Evolutionary conservation across 2,888 invertebrate species (phyloP), one percentile per base, ranked within the genome.

Genomic region (Hypselothyrea guttata): DNA sequence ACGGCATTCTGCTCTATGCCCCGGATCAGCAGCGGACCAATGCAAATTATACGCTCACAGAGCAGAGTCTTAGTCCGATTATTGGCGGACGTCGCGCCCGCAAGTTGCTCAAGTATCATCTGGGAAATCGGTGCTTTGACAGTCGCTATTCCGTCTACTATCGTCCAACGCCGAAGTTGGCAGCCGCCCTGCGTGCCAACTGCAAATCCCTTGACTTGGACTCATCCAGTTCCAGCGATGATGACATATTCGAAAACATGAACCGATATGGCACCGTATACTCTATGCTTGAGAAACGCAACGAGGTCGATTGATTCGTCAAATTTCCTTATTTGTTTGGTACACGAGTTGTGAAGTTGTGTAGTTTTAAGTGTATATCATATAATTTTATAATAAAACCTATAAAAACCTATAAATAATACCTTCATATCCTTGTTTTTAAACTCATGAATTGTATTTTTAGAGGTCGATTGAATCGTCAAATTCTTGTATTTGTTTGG

Each of bases 141-240:
- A 46, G 62, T n/a, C 71, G 68, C 13, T 75, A 84, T 5, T 71
- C 71, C 0, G 64, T 89, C 2, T 89, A 89, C 40, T 89, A 76
- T 53, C 77, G 71, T 33, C 82, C 89, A 4, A 75, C 87, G 1
- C 38, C 52, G 0, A 61, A 67, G 12, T 5, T 84, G 22, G 57
- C 57, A 0, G 46, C 49, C n/a, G 49, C 46, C 0, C 4, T 84
- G 7, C 40, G 9, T 8, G 30, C 22, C 4, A 31, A 51, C 30
- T 2, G 16, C 4, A 46, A 60, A 1, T 34, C 44, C 1, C 5
- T 46, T 8, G 42, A 58, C 7, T 28, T 51, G 4, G 13, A 47
- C 1, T 42, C 37, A 0, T 75, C 70, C 11, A 69, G 57, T 28
- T 63, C 68, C 13, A 71, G 86, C 45, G 86, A 87, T 11, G 76